Conservation (phyloP, 1,140 invertebrate genomes). For the Bicyclus anynana region DNA sequence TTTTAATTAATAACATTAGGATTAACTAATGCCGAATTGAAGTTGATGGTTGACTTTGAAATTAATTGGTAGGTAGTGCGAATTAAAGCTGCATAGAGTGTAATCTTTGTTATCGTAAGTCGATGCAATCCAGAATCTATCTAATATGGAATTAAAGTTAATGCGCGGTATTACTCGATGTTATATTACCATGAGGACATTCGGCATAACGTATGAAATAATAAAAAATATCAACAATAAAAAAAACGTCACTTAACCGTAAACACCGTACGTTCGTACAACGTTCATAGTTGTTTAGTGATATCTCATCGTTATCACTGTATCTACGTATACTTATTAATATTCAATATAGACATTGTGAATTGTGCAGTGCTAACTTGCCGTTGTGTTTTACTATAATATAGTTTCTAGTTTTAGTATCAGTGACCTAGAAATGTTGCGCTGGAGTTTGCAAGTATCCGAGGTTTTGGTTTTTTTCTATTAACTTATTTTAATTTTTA, state of each 20-base stretch:
- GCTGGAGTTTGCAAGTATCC: constrained; percentile 47
- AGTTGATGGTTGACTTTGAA: too few species aligned
- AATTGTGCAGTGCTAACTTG: constrained; percentile 50
- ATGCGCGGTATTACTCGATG: neutral
- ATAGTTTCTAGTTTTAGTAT: constrained; percentile 8
- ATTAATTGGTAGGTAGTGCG: too few species aligned
- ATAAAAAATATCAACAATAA: constrained; percentile 10
- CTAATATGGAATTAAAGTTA: neutral
- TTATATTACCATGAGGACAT: neutral
- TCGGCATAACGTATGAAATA: neutral
- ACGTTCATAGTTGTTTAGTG: constrained; percentile 51
- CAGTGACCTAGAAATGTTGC: constrained; percentile 38
- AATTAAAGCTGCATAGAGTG: neutral
- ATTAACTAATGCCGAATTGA: neutral
- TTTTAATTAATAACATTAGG: neutral
- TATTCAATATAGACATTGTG: constrained; percentile 50
- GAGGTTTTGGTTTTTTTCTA: constrained; percentile 35
- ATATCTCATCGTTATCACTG: constrained; percentile 66
- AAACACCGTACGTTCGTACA: constrained; percentile 20
- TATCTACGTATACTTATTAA: constrained; percentile 60
- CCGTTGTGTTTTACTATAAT: constrained; percentile 30
- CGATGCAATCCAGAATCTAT: neutral
- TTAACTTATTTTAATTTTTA: neutral
- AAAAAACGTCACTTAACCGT: constrained; percentile 15
- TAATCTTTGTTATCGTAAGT: neutral